Evolutionary conservation across 2,888 invertebrate genomes (phyloP).

Genomic region (Choreutis nemorana): DNA sequence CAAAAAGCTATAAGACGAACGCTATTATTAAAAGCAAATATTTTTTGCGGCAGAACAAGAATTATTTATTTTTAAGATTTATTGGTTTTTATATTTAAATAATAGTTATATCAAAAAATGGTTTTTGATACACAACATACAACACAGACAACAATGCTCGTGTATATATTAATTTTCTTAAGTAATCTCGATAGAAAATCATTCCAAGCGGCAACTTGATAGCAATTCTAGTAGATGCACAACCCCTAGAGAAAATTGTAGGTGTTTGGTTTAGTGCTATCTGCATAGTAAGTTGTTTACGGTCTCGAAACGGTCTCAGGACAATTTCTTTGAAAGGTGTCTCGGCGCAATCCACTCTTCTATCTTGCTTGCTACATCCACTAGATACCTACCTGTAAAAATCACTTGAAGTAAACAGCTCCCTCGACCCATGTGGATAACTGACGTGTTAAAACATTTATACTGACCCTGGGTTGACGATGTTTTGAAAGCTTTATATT

Average conservation of each 20-base stretch:
- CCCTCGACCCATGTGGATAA: slow-evolving; percentile 36
- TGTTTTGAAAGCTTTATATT: slow-evolving; percentile 24
- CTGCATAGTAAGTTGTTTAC: slow-evolving; percentile 61
- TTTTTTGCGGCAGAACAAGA: no score
- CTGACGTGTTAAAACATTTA: slow-evolving; percentile 30
- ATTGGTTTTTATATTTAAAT: no score
- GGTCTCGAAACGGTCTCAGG: slow-evolving; percentile 45
- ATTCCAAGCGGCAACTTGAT: no score
- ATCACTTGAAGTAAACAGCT: slow-evolving; percentile 47
- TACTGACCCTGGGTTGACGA: slow-evolving; percentile 18
- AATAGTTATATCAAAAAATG: no score
- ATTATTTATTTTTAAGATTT: no score
- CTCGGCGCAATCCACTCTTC: slow-evolving; percentile 57
- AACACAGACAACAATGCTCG: no score
- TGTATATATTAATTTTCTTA: no score
- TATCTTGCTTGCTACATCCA: slow-evolving; percentile 16
- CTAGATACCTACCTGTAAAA: slow-evolving; percentile 36
- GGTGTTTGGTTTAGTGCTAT: slow-evolving; percentile 44
- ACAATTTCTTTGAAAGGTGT: slow-evolving; percentile 67
- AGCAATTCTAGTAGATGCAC: slow-evolving; percentile 38
- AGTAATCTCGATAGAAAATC: no score
- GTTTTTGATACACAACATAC: no score
- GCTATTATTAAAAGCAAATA: no score
- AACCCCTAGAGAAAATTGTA: slow-evolving; percentile 40
- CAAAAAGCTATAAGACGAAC: no score